These are phyloP conservation scores for Coremacera marginata DNA, from an alignment of 2,888 invertebrate species.

Conservation along the genomic window DNA sequence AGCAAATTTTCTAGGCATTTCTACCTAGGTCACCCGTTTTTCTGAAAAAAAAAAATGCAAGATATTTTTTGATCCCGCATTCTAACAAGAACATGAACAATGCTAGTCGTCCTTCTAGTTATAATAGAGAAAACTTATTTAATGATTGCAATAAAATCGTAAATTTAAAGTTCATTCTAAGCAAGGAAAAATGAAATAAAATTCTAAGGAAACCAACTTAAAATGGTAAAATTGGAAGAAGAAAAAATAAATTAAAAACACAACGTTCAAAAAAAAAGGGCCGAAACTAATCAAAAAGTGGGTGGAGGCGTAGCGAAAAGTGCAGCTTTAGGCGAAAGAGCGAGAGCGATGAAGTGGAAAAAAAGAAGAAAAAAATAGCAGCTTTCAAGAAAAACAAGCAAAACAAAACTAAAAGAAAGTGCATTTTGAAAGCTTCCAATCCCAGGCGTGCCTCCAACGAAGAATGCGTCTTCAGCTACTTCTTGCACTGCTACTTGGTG, in stretches of 20 bases:
- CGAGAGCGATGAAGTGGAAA: neutral
- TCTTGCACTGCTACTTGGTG: slow-evolving; percentile 19
- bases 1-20: too few species aligned
- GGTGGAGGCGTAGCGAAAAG: slow-evolving; percentile 39
- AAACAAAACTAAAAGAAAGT: slow-evolving; percentile 49
- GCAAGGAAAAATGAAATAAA: slow-evolving; percentile 45
- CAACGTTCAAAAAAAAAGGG: slow-evolving; percentile 30
- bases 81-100: too few species aligned
- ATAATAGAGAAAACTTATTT: neutral
- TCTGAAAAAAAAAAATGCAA: too few species aligned
- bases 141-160: slow-evolving; percentile 40
- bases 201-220: slow-evolving; percentile 44
- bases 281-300: slow-evolving; percentile 41
- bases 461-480: slow-evolving; percentile 4
- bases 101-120: too few species aligned
- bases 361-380: neutral
- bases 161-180: slow-evolving; percentile 29
- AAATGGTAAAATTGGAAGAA: slow-evolving; percentile 48
- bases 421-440: slow-evolving; percentile 67
- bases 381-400: too few species aligned
- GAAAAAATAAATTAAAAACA: slow-evolving; percentile 47
- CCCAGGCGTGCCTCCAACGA: slow-evolving; percentile 53
- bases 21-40: too few species aligned
- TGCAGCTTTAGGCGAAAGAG: neutral
- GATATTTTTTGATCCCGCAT: too few species aligned